phyloP scores from a whole-genome alignment of 2,113 vertebrate genomes.

The Aegithalos caudatus region DNA sequence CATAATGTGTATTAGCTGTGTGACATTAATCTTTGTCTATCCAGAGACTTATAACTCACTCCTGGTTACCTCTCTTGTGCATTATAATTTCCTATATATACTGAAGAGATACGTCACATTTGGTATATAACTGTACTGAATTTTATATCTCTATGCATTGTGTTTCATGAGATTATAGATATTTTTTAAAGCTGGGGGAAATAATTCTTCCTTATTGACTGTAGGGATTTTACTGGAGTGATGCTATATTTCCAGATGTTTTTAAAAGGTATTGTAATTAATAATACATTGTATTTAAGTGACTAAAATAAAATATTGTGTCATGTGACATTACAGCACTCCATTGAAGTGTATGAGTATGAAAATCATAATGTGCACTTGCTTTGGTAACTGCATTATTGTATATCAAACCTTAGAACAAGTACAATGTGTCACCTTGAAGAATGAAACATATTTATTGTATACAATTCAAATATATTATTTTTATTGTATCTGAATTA shows the following conservation, averaged over 20 bases:
- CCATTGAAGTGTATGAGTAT: neutral
- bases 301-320: neutral
- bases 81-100: neutral
- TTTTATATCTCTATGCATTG: neutral
- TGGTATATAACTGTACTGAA: neutral
- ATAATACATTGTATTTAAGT: neutral
- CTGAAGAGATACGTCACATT: neutral
- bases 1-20: neutral
- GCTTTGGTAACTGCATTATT: neutral
- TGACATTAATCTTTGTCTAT: neutral
- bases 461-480: neutral
- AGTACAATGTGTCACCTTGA: neutral
- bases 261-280: neutral
- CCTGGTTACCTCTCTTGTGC: neutral
- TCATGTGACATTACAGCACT: neutral
- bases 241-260: neutral
- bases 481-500: neutral
- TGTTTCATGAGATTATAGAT: neutral
- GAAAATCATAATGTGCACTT: neutral
- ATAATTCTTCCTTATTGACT: neutral
- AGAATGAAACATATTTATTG: neutral
- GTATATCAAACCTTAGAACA: neutral
- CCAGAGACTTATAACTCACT: neutral
- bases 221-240: neutral
- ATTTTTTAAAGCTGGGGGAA: neutral